Evolutionary conservation across 2,113 vertebrate species (phyloP).

Genomic region (Ranitomeya imitator): DNA sequence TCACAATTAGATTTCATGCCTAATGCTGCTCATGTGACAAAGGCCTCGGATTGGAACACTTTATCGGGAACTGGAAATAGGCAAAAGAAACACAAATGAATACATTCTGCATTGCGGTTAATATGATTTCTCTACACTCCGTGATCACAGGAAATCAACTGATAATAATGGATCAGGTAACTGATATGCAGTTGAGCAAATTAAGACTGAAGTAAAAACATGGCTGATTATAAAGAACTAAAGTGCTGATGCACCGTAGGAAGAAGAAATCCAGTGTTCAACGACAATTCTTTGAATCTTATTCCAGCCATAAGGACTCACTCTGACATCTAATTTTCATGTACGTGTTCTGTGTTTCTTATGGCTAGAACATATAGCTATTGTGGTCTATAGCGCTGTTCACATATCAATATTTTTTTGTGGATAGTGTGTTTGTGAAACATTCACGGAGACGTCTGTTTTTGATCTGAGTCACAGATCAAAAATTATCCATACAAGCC

Average conservation of each 20-base stretch:
- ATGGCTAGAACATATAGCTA: no score
- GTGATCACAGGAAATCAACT: background rate
- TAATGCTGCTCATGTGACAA: conserved; percentile 22
- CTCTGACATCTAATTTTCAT: no score
- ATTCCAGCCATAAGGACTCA: background rate
- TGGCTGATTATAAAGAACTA: background rate
- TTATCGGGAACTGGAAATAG: background rate
- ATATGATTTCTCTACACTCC: background rate
- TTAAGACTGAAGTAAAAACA: background rate
- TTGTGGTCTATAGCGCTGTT: no score
- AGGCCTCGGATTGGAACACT: background rate
- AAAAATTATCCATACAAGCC: no score
- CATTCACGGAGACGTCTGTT: no score
- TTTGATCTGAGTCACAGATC: no score
- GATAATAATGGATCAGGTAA: background rate
- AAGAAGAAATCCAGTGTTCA: background rate
- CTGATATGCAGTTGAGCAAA: background rate
- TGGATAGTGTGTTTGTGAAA: no score
- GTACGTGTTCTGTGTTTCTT: no score
- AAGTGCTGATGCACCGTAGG: background rate
- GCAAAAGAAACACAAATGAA: background rate
- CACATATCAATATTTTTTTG: no score
- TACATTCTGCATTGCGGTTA: background rate
- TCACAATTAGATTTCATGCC: conserved; percentile 61
- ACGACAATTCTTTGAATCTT: background rate